Evolutionary conservation across 2,797 vertebrate genomes (phyloP).

Genomic region (Tamandua tetradactyla): DNA sequence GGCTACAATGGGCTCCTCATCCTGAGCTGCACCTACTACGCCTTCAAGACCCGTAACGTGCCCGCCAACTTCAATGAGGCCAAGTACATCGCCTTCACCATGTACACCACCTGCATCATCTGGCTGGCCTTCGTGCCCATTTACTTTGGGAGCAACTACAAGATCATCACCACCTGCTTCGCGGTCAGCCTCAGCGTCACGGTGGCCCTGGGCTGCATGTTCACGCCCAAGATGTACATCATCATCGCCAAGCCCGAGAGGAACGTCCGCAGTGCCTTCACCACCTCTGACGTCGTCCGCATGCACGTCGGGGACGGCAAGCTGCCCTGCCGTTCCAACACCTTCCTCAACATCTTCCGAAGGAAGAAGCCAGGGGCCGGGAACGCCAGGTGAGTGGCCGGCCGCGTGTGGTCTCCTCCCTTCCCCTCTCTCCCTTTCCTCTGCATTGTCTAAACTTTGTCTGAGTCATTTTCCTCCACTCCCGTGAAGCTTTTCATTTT

Average conservation of each 20-base stretch:
- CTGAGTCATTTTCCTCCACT: not conserved
- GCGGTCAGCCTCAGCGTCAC: slow-evolving; percentile 98
- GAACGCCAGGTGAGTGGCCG: slow-evolving; percentile 95
- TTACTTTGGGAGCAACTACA: slow-evolving; percentile 99
- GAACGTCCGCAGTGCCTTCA: slow-evolving; percentile 99
- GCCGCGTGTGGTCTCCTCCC: slow-evolving; percentile 5
- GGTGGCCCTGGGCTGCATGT: slow-evolving; percentile 98
- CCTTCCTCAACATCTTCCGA: slow-evolving; percentile 97
- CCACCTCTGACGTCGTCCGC: slow-evolving; percentile 98
- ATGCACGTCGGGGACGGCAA: slow-evolving; percentile 99
- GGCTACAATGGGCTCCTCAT: slow-evolving; percentile 99
- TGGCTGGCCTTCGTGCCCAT: slow-evolving; percentile 96
- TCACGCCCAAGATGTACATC: slow-evolving; percentile 99
- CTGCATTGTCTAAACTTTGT: not conserved
- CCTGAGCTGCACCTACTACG: slow-evolving; percentile 99
- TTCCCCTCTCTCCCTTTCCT: not conserved
- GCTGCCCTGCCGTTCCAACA: slow-evolving; percentile 93
- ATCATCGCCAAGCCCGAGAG: slow-evolving; percentile 99
- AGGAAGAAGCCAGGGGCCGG: slow-evolving; percentile 94
- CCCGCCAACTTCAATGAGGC: slow-evolving; percentile 93
- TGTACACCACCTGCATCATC: slow-evolving; percentile 92
- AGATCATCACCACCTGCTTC: slow-evolving; percentile 99
- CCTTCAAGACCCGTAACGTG: slow-evolving; percentile 99
- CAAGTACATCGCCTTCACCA: slow-evolving; percentile 91
- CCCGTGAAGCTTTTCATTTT: not conserved